Base-by-base conservation (phyloP, 1,140 invertebrate species). In the Cotesia typhae region DNA sequence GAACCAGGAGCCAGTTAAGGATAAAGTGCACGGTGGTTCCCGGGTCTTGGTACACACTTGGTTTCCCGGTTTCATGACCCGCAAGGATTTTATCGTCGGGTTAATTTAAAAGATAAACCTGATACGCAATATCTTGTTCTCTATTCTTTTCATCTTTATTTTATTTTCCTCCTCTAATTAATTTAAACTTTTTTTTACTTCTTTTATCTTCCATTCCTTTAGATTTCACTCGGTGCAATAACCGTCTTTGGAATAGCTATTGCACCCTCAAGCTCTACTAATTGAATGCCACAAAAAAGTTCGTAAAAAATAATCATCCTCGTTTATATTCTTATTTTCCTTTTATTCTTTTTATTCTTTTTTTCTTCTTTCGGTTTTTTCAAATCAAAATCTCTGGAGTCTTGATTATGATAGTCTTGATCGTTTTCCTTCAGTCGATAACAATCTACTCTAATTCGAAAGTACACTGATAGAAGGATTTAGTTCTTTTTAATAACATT, bases 51-150 rank as follows among this genome's bases (percentile, higher is more conserved):
- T 47, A 47, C 41, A 47, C 41, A 47, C 41, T 47, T 47, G 41
- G 41, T 47, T 47, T 9, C 10, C 37, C 37, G 12, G 36, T 37
- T 63, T 63, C n/a, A 63, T n/a, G 36, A 63, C 12, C 10, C 60
- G 41, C 66, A 67, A 61, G 47, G 71, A 73, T 73, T 69, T 69
- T 73, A 73, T 73, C 66, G 66, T 47, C 35, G 38, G 14, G 35
- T 73, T 73, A 73, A 73, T 69, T 73, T 73, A 73, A 73, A 69
- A 73, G 71, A 73, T 73, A 73, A 73, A 59, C 52, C 38, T 61
- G 66, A 61, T 70, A 70, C 68, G 57, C 37, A 70, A 70, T 70
- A 70, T 70, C 28, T 5, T 59, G 17, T 59, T 59, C 17, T 59
- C 66, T 68, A 68, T 59, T 59, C 20, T 28, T 28, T 20, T 4